phyloP scores from a whole-genome alignment of 2,113 vertebrate genomes.

The Polyodon spathula region DNA sequence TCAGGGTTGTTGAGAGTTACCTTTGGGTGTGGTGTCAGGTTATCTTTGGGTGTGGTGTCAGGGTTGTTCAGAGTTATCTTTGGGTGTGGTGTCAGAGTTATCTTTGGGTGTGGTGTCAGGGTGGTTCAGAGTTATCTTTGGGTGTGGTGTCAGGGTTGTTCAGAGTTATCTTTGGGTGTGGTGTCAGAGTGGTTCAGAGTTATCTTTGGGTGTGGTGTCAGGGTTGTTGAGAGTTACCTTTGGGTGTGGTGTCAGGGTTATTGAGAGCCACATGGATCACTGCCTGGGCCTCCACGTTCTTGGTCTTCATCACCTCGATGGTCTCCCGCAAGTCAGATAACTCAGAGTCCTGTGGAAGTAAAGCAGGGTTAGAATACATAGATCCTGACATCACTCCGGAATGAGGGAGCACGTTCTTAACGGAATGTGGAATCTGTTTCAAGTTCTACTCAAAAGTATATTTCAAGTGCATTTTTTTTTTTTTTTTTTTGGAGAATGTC shows the following conservation, averaged over 20 bases:
- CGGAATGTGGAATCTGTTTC: not conserved
- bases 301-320: conserved; percentile 76
- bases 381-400: too few relatives aligned
- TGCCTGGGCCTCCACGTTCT: conserved; percentile 85
- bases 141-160: too few relatives aligned
- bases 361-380: not conserved
- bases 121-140: conserved; percentile 52
- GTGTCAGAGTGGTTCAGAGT: too few relatives aligned
- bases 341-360: conserved; percentile 66
- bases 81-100: too few relatives aligned
- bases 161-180: too few relatives aligned
- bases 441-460: too few relatives aligned
- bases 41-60: too few relatives aligned
- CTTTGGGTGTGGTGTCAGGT: too few relatives aligned
- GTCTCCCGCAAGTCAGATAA: conserved; percentile 80
- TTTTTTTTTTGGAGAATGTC: not conserved
- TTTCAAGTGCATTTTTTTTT: too few relatives aligned
- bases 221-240: conserved; percentile 71
- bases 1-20: too few relatives aligned
- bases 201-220: conserved; percentile 74
- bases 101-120: too few relatives aligned
- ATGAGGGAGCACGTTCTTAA: not conserved
- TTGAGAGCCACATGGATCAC: conserved; percentile 85
- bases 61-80: too few relatives aligned
- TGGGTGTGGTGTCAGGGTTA: conserved; percentile 66